phyloP scores from a whole-genome alignment of 2,888 invertebrate species.

The Seira musarum region DNA sequence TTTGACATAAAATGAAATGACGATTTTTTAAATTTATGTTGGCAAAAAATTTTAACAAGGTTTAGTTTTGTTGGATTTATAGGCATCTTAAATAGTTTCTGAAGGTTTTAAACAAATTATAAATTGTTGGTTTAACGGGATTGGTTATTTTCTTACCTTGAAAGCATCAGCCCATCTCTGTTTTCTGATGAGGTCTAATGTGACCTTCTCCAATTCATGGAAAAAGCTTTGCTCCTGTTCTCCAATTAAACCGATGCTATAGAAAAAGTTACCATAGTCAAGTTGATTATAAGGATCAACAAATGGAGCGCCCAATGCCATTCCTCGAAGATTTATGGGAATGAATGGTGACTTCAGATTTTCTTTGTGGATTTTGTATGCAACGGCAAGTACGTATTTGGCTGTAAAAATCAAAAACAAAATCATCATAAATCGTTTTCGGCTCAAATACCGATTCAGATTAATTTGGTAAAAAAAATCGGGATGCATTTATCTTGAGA shows the following conservation, averaged over 20 bases:
- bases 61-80: background rate
- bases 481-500: no score
- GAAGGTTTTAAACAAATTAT: conserved; percentile 3
- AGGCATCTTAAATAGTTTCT: no score
- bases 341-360: conserved; percentile 73
- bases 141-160: conserved; percentile 48
- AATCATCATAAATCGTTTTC: background rate
- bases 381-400: conserved; percentile 58
- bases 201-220: conserved; percentile 76
- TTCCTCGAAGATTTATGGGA: conserved; percentile 79
- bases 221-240: conserved; percentile 74
- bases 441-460: background rate
- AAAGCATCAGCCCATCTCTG: conserved; percentile 65
- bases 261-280: conserved; percentile 73
- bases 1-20: background rate
- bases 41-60: background rate
- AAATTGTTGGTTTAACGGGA: background rate
- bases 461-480: conserved; percentile 68
- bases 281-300: conserved; percentile 70
- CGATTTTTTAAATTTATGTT: background rate
- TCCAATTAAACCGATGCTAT: conserved; percentile 71
- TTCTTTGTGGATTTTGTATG: conserved; percentile 60
- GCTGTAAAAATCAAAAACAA: conserved; percentile 32
- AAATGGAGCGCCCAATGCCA: conserved; percentile 64
- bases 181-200: conserved; percentile 60